phyloP scores from a whole-genome alignment of 1,140 invertebrate species.

The Pseudomyrmex concolor region DNA sequence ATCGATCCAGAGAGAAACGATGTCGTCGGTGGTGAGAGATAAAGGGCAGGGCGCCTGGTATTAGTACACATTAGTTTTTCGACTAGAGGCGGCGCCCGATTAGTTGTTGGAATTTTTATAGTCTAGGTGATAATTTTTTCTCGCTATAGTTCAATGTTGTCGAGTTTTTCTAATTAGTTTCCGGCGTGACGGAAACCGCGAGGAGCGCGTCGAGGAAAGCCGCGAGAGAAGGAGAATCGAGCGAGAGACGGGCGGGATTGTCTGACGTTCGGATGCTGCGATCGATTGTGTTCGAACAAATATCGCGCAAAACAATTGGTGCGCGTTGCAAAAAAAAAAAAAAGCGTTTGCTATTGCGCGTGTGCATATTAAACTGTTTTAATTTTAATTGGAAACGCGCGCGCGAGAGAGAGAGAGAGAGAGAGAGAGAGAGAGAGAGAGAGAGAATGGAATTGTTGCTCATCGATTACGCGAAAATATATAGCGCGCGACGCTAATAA shows the following conservation, averaged over 20 bases:
- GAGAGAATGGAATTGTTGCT: not conserved
- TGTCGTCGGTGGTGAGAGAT: conserved; percentile 70
- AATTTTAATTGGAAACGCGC: conserved; percentile 1
- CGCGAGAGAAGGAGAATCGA: conserved; percentile 40
- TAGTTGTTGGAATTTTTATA: conserved; percentile 85
- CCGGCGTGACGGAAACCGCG: no score
- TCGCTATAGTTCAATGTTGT: conserved; percentile 83
- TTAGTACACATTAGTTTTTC: conserved; percentile 84
- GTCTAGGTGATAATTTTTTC: conserved; percentile 80
- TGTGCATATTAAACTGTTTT: conserved; percentile 3
- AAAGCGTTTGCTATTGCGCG: not conserved
- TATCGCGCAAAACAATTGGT: not conserved
- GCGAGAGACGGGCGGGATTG: not conserved
- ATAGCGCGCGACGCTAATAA: not conserved
- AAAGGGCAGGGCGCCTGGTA: conserved; percentile 84
- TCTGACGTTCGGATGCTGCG: conserved; percentile 14
- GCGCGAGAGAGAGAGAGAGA: no score
- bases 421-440: no score
- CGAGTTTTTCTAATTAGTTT: conserved; percentile 77
- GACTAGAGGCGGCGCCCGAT: conserved; percentile 81
- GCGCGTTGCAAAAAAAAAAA: not conserved
- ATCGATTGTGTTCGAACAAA: conserved; percentile 15
- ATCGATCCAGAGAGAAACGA: conserved; percentile 57
- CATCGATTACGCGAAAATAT: not conserved
- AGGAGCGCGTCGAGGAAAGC: conserved; percentile 45